These are phyloP conservation scores for Gibbula magus DNA, from an alignment of 2,888 invertebrate genomes.

Conservation along the genomic window DNA sequence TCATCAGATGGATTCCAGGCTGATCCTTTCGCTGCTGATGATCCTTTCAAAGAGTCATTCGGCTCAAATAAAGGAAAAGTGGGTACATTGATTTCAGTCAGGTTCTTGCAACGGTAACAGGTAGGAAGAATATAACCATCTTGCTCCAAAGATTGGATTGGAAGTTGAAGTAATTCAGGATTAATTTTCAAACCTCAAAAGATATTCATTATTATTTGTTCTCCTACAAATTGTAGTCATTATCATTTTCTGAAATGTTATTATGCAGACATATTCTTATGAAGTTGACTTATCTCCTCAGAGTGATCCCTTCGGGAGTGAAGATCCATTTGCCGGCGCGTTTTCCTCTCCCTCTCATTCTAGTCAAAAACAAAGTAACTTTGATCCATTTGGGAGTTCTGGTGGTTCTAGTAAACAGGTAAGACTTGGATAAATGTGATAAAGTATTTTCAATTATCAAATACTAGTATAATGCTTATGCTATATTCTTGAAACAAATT, in stretches of 20 bases:
- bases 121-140: too few species aligned
- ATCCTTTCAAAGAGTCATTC: slow-evolving; percentile 70
- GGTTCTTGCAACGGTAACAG: too few species aligned
- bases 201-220: too few species aligned
- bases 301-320: slow-evolving; percentile 67
- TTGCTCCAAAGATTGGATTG: too few species aligned
- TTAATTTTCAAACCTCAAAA: too few species aligned
- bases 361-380: slow-evolving; percentile 32
- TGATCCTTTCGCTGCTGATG: slow-evolving; percentile 79
- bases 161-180: too few species aligned
- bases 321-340: slow-evolving; percentile 80
- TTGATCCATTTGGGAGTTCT: slow-evolving; percentile 78
- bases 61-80: slow-evolving; percentile 29
- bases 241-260: background rate
- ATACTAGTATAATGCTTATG: too few species aligned
- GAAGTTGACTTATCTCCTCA: slow-evolving; percentile 30
- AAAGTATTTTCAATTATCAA: too few species aligned
- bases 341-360: slow-evolving; percentile 46
- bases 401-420: slow-evolving; percentile 75
- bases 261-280: too few species aligned
- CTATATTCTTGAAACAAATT: too few species aligned
- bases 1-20: slow-evolving; percentile 62
- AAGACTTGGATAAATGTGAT: background rate
- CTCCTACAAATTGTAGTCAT: too few species aligned
- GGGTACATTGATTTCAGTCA: too few species aligned